Conservation (phyloP, 2,888 invertebrate species). For the Proisotoma minuta region DNA sequence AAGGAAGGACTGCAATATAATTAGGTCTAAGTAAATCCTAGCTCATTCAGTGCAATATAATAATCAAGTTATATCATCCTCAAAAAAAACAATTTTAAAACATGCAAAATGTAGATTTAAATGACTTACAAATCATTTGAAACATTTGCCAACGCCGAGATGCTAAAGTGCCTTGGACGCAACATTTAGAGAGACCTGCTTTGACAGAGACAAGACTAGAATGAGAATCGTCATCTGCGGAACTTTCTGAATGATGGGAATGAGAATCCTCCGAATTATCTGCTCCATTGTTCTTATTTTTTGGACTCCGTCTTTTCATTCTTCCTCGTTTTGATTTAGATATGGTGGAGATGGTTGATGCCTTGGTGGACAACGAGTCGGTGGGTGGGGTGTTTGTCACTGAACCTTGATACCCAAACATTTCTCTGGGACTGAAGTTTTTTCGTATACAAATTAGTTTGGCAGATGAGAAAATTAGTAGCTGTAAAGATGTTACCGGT, state of each 20-base stretch:
- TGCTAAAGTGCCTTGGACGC: constrained; percentile 21
- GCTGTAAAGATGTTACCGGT: too few species aligned
- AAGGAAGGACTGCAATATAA: constrained; percentile 58
- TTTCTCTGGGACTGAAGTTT: background rate
- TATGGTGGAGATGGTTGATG: constrained; percentile 5
- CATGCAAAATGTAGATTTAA: too few species aligned
- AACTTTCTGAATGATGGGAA: constrained; percentile 38
- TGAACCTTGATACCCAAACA: background rate
- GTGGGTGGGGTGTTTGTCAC: background rate
- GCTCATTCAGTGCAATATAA: too few species aligned
- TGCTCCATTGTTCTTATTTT: background rate
- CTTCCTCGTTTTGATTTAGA: constrained; percentile 14
- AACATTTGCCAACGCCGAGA: constrained; percentile 45
- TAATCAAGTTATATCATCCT: too few species aligned
- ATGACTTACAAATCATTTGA: too few species aligned
- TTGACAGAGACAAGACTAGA: constrained; percentile 34
- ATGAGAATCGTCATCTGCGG: constrained; percentile 34
- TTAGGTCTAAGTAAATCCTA: too few species aligned
- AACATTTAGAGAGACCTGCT: constrained; percentile 27
- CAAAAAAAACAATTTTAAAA: too few species aligned
- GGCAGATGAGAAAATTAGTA: too few species aligned
- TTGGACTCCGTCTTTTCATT: constrained; percentile 7
- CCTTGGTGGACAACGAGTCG: background rate
- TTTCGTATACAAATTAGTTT: too few species aligned
- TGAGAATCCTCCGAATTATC: constrained; percentile 9